phyloP scores from a whole-genome alignment of 2,888 invertebrate species.

The Rhagium mordax region DNA sequence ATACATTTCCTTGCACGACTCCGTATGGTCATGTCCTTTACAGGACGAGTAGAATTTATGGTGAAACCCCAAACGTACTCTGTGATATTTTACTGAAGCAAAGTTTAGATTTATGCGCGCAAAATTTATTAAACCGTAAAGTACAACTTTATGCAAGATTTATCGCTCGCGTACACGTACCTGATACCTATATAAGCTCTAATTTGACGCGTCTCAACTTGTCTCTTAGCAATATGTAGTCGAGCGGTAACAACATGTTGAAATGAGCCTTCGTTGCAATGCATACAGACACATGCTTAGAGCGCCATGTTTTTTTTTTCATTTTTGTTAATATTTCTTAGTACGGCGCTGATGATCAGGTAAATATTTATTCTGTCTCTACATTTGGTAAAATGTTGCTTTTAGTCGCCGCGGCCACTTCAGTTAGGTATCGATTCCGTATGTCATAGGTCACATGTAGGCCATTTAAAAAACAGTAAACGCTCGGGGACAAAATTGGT shows the following conservation, averaged over 20 bases:
- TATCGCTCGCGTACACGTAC: not conserved
- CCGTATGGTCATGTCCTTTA: not conserved
- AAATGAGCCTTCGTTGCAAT: too few relatives aligned
- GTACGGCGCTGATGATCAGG: too few relatives aligned
- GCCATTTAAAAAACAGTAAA: not conserved
- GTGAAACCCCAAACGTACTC: not conserved
- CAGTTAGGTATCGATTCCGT: not conserved
- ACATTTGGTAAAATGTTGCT: too few relatives aligned
- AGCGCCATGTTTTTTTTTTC: too few relatives aligned
- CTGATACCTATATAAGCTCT: not conserved
- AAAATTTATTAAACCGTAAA: slow-evolving; percentile 1
- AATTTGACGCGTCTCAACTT: not conserved
- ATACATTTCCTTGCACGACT: not conserved
- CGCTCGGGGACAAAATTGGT: not conserved
- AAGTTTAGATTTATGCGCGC: slow-evolving; percentile 1
- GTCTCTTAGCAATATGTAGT: not conserved
- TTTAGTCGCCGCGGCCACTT: not conserved
- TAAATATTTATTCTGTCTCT: too few relatives aligned
- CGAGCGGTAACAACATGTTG: too few relatives aligned
- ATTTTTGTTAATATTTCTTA: too few relatives aligned
- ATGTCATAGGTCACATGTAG: not conserved
- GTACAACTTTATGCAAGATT: not conserved
- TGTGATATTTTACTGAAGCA: not conserved
- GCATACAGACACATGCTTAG: too few relatives aligned
- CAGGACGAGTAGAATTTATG: not conserved